Base-by-base conservation (phyloP, 2,888 invertebrate species). In the Caenorhabditis auriculariae region DNA sequence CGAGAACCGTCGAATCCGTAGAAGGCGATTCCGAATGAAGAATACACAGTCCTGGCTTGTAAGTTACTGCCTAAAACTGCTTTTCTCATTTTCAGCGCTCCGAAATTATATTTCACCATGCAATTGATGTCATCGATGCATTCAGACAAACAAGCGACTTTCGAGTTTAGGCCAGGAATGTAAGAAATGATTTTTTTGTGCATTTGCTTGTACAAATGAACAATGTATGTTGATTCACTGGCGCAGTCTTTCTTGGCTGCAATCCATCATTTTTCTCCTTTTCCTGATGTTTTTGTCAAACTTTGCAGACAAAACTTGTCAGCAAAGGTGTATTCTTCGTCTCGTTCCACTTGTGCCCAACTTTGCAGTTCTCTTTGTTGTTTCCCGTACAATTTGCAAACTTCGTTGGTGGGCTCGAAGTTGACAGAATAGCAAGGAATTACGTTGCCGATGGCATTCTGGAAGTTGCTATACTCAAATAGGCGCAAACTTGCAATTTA, bases 231-330 rank as follows among this genome's bases (percentile, higher is more conserved):
- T 2, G 70, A 66, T 19, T 69, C 70, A 17, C 57, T 27, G 9
- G 68, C 62, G 35, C 73, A 73, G 28, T 66, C 63, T 7, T 60
- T 62, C 32, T 63, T 59, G n/a, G 66, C 71, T 71, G 46, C 28
- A 62, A 56, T 12, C 9, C 15, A 23, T 17, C 15, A 41, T 45
- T 45, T 4, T 27, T 45, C 5, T 19, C 19, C 5, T 32, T 12
- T 17, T 41, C 12, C 12, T 27, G 12, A 42, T n/a, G 12, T 24
- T 21, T 27, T 15, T 19, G 15, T 42, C 55, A n/a, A 12, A 70
- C 70, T 50, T 50, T 60, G 32, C 7, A 73, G 54, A 37, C 73
- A 73, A 50, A 73, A 73, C 26, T 73, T 73, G 47, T 73, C 70
- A 5, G 61, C 70, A 44, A 70, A 70, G 17, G 59, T 66, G 41